A percentile compares a stretch with the other conserved stretches of the same genome.
These are phyloP conservation scores for Harpalus rubripes DNA, from an alignment of 2,888 invertebrate genomes.

Conservation along the genomic window DNA sequence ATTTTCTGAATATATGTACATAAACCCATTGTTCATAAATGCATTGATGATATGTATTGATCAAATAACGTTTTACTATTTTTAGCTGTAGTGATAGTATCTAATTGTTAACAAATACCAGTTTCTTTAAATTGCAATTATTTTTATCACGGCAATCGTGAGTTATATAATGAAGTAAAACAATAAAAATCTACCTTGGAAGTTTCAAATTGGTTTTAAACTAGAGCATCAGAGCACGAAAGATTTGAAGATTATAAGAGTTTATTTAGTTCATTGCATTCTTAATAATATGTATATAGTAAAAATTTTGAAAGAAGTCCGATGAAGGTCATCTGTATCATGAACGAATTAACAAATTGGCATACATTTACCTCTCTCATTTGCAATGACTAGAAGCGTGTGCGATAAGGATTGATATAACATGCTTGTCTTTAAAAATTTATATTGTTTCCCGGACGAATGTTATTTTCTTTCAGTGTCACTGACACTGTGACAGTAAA, in stretches of 20 bases:
- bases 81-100: constrained; percentile 1
- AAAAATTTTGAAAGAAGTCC: too few species aligned
- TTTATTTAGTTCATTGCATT: not conserved
- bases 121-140: constrained; percentile 33
- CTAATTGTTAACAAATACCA: constrained; percentile 27
- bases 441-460: too few species aligned
- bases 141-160: constrained; percentile 15
- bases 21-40: constrained; percentile 3
- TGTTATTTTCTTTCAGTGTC: too few species aligned
- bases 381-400: too few species aligned
- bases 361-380: too few species aligned
- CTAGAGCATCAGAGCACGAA: not conserved
- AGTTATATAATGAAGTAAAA: constrained; percentile 8
- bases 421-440: too few species aligned
- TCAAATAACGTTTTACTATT: constrained; percentile 20
- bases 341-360: too few species aligned
- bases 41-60: constrained; percentile 27
- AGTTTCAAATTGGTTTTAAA: constrained; percentile 11
- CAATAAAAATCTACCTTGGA: constrained; percentile 29
- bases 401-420: too few species aligned
- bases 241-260: not conserved
- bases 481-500: too few species aligned
- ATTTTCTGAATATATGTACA: not conserved
- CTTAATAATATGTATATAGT: too few species aligned
- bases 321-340: too few species aligned